Evolutionary conservation across 1,140 invertebrate species (phyloP).

Genomic region (Drosophila ohnishii): DNA sequence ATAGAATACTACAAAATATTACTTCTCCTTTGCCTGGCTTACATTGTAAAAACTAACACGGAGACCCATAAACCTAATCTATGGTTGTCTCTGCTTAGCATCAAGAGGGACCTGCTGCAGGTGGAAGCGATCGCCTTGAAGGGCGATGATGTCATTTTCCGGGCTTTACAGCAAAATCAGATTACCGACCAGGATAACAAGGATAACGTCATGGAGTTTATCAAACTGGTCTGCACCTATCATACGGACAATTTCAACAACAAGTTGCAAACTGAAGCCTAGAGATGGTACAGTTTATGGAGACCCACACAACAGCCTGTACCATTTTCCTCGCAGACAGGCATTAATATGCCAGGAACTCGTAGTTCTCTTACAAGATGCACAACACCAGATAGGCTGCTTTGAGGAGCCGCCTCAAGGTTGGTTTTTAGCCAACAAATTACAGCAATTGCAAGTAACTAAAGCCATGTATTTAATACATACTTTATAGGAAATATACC

Average conservation of each 20-base stretch:
- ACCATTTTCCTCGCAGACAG: not conserved
- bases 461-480: conserved; percentile 35
- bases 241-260: conserved; percentile 85
- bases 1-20: not conserved
- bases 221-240: conserved; percentile 84
- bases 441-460: conserved; percentile 7
- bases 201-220: conserved; percentile 83
- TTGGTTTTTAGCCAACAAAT: not conserved
- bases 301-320: conserved; percentile 13
- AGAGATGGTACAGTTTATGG: conserved; percentile 57
- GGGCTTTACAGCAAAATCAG: conserved; percentile 61
- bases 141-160: conserved; percentile 82
- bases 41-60: conserved; percentile 84
- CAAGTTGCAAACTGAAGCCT: conserved; percentile 55
- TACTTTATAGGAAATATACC: conserved; percentile 55
- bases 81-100: conserved; percentile 78
- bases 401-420: conserved; percentile 33
- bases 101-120: conserved; percentile 85
- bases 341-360: conserved; percentile 53
- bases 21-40: conserved; percentile 85
- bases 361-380: conserved; percentile 33
- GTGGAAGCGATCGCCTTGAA: conserved; percentile 84
- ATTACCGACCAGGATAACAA: conserved; percentile 41
- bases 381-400: conserved; percentile 26
- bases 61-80: conserved; percentile 82